These are phyloP conservation scores for Pseudonaja textilis DNA, from an alignment of 2,113 vertebrate species.

Conservation along the genomic window DNA sequence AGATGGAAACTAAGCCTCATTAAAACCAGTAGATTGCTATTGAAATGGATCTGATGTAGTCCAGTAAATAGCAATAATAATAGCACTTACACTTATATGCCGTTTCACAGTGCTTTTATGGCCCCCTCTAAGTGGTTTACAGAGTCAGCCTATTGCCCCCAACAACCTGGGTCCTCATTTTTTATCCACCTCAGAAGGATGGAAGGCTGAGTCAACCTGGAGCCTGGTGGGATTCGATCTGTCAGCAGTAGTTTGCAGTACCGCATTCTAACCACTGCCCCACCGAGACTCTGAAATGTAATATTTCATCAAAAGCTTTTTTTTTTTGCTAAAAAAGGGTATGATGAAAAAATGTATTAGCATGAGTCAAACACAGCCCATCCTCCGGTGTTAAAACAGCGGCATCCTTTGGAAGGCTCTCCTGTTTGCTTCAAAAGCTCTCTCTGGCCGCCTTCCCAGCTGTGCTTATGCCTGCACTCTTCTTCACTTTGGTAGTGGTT, in stretches of 20 bases:
- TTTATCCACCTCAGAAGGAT: too few species aligned
- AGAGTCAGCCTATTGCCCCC: too few species aligned
- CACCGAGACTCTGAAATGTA: not conserved
- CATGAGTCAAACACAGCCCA: not conserved
- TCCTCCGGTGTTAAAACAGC: not conserved
- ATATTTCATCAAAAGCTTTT: not conserved
- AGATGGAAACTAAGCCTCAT: not conserved
- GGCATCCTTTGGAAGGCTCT: not conserved
- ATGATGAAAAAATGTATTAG: not conserved
- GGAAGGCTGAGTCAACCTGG: too few species aligned
- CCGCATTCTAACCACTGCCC: too few species aligned
- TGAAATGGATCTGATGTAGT: not conserved
- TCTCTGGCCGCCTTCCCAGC: not conserved
- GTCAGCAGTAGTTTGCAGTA: too few species aligned
- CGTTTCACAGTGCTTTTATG: too few species aligned
- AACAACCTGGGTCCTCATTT: too few species aligned
- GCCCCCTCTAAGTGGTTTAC: too few species aligned
- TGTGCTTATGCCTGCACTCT: not conserved
- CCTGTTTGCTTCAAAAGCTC: not conserved
- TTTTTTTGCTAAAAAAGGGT: not conserved
- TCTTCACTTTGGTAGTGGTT: not conserved
- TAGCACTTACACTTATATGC: too few species aligned
- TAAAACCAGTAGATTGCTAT: not conserved
- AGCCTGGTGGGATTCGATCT: too few species aligned
- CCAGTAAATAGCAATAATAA: not conserved